phyloP scores from a whole-genome alignment of 2,113 vertebrate genomes.

The Anthoscopus minutus region DNA sequence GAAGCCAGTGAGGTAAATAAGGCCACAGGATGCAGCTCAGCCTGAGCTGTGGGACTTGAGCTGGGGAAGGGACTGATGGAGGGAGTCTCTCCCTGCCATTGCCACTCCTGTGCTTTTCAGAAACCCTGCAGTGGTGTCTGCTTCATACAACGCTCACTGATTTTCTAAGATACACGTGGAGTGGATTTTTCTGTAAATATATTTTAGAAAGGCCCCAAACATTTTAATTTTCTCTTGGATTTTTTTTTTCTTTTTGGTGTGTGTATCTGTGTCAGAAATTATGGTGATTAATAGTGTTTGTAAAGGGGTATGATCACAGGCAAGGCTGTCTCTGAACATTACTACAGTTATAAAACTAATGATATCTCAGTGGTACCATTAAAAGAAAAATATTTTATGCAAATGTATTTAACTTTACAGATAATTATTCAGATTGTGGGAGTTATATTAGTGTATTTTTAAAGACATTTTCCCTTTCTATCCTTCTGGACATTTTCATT shows the following conservation, averaged over 20 bases:
- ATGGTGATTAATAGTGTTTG: background rate
- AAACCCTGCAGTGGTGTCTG: background rate
- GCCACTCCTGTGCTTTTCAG: background rate
- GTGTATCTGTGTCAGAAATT: background rate
- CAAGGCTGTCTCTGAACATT: background rate
- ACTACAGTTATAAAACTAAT: background rate
- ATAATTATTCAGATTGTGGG: background rate
- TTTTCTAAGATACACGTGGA: background rate
- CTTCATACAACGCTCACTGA: background rate
- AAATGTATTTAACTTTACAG: background rate
- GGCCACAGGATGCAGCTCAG: background rate
- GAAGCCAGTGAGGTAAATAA: background rate
- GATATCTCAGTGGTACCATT: background rate
- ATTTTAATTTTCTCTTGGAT: background rate
- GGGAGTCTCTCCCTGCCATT: background rate
- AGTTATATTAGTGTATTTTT: background rate
- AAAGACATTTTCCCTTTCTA: background rate
- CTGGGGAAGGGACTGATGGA: background rate
- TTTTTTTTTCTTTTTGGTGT: background rate
- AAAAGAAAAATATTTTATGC: background rate
- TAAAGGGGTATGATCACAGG: background rate
- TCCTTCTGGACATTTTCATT: background rate
- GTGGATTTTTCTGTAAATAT: background rate
- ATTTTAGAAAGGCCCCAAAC: background rate
- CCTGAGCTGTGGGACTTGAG: background rate